Evolutionary conservation across 2,888 invertebrate genomes (phyloP).

Genomic region (Antheraea yamamai): DNA sequence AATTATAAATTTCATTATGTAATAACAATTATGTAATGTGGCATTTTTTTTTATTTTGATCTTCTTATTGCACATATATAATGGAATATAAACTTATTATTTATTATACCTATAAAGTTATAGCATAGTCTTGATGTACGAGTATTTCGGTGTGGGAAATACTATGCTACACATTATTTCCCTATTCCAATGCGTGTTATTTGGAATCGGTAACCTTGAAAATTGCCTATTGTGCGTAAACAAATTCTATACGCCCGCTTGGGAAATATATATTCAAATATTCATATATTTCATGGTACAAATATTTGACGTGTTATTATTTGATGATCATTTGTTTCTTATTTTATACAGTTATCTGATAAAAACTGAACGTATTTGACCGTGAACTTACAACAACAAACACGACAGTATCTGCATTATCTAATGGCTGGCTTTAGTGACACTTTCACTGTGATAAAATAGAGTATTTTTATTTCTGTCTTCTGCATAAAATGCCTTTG

Average conservation of each 20-base stretch:
- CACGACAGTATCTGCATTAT: neutral
- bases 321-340: conserved; percentile 2
- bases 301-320: conserved; percentile 21
- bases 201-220: conserved; percentile 4
- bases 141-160: neutral
- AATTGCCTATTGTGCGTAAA: conserved; percentile 14
- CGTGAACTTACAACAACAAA: conserved; percentile 10
- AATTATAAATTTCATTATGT: no score
- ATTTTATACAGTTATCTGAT: conserved; percentile 8
- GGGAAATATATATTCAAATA: conserved; percentile 24
- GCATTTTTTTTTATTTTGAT: no score
- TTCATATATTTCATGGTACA: conserved; percentile 13
- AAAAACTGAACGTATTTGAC: conserved; percentile 13
- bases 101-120: neutral
- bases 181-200: neutral
- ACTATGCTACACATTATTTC: neutral
- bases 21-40: no score
- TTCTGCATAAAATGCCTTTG: neutral
- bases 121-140: neutral
- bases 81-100: neutral
- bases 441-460: neutral
- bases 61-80: neutral
- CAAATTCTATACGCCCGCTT: conserved; percentile 36
- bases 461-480: neutral
- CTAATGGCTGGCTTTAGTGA: neutral